These are phyloP conservation scores for Petrocephalus microphthalmus DNA, from an alignment of 2,113 vertebrate genomes.

Conservation along the genomic window DNA sequence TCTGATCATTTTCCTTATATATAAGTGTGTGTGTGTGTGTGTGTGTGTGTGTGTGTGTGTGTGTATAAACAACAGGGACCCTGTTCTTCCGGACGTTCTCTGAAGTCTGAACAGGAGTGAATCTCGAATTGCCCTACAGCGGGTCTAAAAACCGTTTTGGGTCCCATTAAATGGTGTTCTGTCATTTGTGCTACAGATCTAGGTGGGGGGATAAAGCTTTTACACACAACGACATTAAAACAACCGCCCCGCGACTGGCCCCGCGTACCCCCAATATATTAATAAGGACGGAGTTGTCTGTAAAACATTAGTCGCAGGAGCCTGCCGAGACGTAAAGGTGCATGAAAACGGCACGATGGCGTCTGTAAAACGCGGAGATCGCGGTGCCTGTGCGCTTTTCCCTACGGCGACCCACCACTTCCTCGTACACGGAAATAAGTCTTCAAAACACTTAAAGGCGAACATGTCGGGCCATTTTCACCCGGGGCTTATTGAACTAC, in stretches of 20 bases:
- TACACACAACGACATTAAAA: neutral
- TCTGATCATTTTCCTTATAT: too few species aligned
- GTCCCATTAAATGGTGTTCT: neutral
- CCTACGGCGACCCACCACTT: neutral
- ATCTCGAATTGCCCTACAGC: neutral
- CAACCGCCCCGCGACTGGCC: neutral
- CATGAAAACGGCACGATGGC: neutral
- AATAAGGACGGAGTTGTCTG: neutral
- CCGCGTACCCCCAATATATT: neutral
- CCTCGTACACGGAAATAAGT: conserved; percentile 6
- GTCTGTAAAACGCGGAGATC: neutral
- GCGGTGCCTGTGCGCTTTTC: neutral
- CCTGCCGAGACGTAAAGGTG: neutral
- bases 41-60: too few species aligned
- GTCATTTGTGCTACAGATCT: neutral
- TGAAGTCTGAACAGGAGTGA: neutral
- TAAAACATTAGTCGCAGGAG: neutral
- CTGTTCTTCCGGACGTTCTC: neutral
- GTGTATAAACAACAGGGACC: neutral
- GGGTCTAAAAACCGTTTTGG: neutral
- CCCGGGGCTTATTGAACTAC: neutral
- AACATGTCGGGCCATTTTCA: neutral
- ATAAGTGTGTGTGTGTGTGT: too few species aligned
- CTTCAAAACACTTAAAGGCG: neutral
- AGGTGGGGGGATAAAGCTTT: neutral